phyloP scores from a whole-genome alignment of 2,888 invertebrate genomes.

The Lissonota sp. region DNA sequence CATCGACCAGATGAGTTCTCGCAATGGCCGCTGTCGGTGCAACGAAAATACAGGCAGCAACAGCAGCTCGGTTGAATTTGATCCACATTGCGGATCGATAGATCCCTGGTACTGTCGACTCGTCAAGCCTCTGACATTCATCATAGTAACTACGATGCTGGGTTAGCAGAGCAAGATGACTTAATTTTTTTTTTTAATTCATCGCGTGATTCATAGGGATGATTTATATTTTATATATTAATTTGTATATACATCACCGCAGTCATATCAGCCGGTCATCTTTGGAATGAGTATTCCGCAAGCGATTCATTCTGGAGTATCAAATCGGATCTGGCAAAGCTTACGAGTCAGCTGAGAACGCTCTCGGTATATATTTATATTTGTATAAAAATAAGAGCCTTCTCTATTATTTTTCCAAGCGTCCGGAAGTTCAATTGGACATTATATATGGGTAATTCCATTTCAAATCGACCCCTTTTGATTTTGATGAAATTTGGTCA shows the following conservation, averaged over 20 bases:
- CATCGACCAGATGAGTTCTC: conserved; percentile 73
- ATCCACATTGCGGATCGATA: conserved; percentile 60
- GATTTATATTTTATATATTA: neutral
- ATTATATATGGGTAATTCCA: no score
- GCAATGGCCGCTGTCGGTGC: conserved; percentile 72
- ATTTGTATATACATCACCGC: conserved; percentile 37
- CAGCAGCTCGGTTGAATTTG: conserved; percentile 70
- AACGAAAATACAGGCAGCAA: conserved; percentile 72
- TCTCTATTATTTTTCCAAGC: conserved; percentile 11
- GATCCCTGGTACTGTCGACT: conserved; percentile 73
- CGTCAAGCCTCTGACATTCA: conserved; percentile 76
- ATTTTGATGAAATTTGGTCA: no score
- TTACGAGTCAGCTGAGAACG: conserved; percentile 75
- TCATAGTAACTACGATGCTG: conserved; percentile 77
- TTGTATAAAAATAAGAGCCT: no score
- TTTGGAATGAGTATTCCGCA: conserved; percentile 79
- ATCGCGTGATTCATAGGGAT: neutral
- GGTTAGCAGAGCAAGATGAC: conserved; percentile 68
- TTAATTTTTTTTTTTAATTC: no score
- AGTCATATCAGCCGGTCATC: conserved; percentile 79
- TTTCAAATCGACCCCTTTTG: no score
- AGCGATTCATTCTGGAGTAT: conserved; percentile 75
- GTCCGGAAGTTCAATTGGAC: no score
- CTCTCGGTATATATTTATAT: conserved; percentile 76
- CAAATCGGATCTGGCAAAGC: conserved; percentile 75